Evolutionary conservation across 1,140 invertebrate species (phyloP), one percentile per base, ranked within the genome.

Genomic region (Thaumatotibia leucotreta): DNA sequence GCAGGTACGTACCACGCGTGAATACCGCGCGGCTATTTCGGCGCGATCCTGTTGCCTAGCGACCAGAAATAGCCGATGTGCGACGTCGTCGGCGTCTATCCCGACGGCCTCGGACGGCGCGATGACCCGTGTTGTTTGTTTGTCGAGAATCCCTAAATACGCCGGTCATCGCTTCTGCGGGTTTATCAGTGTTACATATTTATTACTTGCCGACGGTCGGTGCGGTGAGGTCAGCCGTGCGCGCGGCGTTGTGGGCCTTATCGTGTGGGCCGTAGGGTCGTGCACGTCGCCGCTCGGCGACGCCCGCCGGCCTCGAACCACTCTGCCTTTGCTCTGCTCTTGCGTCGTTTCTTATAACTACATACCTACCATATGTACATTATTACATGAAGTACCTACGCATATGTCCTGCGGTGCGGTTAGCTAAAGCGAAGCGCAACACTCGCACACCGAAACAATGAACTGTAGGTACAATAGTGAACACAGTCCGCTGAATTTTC

Each of bases 181-280:
- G 76, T 85, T 88, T 89, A 89, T 89, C 88, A 88, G 80, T 87
- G 86, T 89, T 90, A 90, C 88, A 90, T 91, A 91, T 91, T 90
- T 90, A 90, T 90, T 88, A 88, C 88, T 88, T 88, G 88, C 83
- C 83, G 85, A 45, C 63, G 63, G 79, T 45, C 76, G 82, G 70
- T 79, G 80, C 79, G 86, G 80, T 88, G 81, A 88, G 88, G 85
- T 88, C 84, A 85, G 83, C 77, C 65, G 84, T 78, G 82, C 70
- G 78, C 84, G 82, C 74, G 76, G 79, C 80, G 84, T 80, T 80
- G 74, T 90, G 80, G 69, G 79, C 86, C 79, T 89, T 90, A 89
- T 90, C 83, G 68, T 73, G 76, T 74, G 76, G 75, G 86, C 67
- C 70, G 74, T 88, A 90, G 82, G 82, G 85, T 85, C 80, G 75